Evolutionary conservation across 2,888 invertebrate species (phyloP), one percentile per base, ranked within the genome.

Genomic region (Capitulum mitella): DNA sequence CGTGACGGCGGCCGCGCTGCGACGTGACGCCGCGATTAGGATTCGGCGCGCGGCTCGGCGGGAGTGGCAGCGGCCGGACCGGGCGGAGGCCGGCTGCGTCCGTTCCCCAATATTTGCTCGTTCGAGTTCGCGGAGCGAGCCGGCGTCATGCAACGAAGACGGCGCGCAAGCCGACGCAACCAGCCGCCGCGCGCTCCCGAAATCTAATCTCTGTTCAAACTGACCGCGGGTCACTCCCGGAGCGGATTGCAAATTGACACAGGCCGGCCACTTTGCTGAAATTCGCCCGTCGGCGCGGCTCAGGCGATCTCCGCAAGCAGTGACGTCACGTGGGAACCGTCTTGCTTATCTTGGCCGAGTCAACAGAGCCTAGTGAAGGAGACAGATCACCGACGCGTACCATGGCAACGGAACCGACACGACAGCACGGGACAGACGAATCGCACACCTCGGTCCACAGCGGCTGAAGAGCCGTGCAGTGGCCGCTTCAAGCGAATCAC

Each of bases 221-320:
- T 34, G 19, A 19, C 34, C 29, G 34, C 14, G 16, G 34, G 64
- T 19, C 19, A 19, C 3, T 1, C 34, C 19, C 19, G 12, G 19
- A 34, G 64, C 32, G 16, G 29, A 34, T 70, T 70, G 70, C 70
- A 70, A 70, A 70, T 70, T 70, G 70, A 70, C 70, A 70, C 40
- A 70, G 70, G 37, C 22, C 70, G 70, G 40, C 40, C 40, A 10
- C 40, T 40, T 37, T 37, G 26, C 40, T 8, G 6, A 3, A 40
- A 22, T 14, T 37, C 37, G 16, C 32, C 19, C n/a, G 64, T 34
- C 16, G 51, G 19, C 51, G 51, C 51, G 34, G 29, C 34, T 8
- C 5, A 32, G 14, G 34, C 34, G 34, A 5, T 64, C 64, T 34
- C 19, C 29, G 34, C 19, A 34, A n/a, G 34, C 32, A 19, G 64